A percentile compares a stretch with the other conserved stretches of the same genome.
Conservation (phyloP, 2,797 vertebrate species). For the Okamejei kenojei region DNA sequence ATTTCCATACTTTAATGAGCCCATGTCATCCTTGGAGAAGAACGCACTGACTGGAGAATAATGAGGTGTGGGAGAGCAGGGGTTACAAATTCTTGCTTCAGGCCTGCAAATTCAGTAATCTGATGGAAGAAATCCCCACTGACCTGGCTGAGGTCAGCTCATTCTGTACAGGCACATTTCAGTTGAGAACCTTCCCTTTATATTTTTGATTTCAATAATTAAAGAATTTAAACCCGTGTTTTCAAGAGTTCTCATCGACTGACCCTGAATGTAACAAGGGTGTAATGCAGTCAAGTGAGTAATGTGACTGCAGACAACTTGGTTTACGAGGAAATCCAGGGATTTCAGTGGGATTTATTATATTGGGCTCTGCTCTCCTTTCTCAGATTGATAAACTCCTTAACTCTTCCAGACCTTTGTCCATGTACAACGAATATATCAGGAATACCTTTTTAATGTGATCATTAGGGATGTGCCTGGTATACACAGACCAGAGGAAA, state of each 20-base stretch:
- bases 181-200: neutral
- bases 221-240: neutral
- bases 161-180: neutral
- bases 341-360: neutral
- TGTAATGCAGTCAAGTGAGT: neutral
- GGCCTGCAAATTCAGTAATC: neutral
- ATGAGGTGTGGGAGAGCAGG: neutral
- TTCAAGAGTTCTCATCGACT: neutral
- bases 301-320: neutral
- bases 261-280: neutral
- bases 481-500: neutral
- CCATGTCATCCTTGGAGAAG: neutral
- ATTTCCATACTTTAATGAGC: slow-evolving; percentile 9
- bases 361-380: neutral
- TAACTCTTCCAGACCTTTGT: neutral
- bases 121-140: neutral
- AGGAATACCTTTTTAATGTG: neutral
- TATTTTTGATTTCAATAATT: neutral
- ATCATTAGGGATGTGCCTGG: neutral
- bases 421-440: neutral
- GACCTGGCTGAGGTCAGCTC: neutral
- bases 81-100: neutral
- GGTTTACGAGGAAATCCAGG: neutral
- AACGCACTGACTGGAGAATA: neutral
- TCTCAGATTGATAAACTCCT: neutral